Conservation (phyloP, 2,113 vertebrate species). For the Gadus macrocephalus region DNA sequence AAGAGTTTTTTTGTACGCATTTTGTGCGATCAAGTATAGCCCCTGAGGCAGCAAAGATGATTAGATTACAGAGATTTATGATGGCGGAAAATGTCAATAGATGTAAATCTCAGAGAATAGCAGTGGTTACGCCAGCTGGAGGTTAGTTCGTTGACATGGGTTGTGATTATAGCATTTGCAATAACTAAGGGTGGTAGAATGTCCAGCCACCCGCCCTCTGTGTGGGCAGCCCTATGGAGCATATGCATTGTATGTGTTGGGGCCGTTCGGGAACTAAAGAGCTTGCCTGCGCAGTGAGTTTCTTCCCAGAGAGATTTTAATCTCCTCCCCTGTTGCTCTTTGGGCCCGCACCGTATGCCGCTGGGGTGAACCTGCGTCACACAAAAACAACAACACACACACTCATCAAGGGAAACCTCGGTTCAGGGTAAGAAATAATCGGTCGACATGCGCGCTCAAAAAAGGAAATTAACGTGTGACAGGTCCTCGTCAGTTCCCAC, state of each 20-base stretch:
- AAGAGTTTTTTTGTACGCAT: slow-evolving; percentile 27
- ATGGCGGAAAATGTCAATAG: slow-evolving; percentile 31
- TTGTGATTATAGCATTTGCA: slow-evolving; percentile 13
- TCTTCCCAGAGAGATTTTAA: slow-evolving; percentile 28
- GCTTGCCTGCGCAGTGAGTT: slow-evolving; percentile 2
- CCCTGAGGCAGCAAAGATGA: slow-evolving; percentile 17
- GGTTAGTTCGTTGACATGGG: slow-evolving; percentile 7
- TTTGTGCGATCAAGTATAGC: slow-evolving; percentile 23
- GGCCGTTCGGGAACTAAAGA: neutral
- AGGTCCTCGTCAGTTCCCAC: slow-evolving; percentile 46
- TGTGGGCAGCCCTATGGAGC: neutral
- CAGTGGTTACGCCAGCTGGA: slow-evolving; percentile 6
- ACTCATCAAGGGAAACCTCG: too few species aligned
- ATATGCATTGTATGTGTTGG: neutral
- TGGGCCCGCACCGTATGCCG: slow-evolving; percentile 10
- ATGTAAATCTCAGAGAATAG: slow-evolving; percentile 11
- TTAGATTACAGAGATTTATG: slow-evolving; percentile 30
- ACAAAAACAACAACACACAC: too few species aligned
- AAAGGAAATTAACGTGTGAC: slow-evolving; percentile 17
- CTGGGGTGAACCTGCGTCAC: too few species aligned
- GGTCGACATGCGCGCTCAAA: neutral
- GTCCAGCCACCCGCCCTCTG: neutral
- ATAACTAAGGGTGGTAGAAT: neutral
- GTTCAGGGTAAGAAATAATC: neutral
- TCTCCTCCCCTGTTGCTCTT: slow-evolving; percentile 14